phyloP scores from a whole-genome alignment of 1,140 invertebrate species.

The Macrotrachela quadricornifera region DNA sequence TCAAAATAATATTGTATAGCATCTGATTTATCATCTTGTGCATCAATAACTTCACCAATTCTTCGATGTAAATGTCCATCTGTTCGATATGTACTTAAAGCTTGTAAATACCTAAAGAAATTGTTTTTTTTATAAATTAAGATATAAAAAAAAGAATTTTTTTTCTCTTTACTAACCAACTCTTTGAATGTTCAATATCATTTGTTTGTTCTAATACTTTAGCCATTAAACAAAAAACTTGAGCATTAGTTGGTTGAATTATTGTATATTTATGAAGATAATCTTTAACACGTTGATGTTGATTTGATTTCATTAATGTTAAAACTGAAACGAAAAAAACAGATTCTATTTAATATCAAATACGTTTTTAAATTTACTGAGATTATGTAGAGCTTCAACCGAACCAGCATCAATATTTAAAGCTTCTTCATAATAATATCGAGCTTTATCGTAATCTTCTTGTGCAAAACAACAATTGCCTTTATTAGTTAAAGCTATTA shows the following conservation, averaged over 20 bases:
- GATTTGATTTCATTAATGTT: slow-evolving; percentile 39
- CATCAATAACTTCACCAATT: slow-evolving; percentile 61
- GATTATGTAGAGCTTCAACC: slow-evolving; percentile 72
- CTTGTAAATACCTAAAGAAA: slow-evolving; percentile 50
- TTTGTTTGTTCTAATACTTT: slow-evolving; percentile 37
- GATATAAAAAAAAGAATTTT: neutral
- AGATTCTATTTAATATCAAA: slow-evolving; percentile 9
- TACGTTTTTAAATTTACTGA: slow-evolving; percentile 36
- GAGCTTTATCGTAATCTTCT: slow-evolving; percentile 49
- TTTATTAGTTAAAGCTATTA: slow-evolving; percentile 57
- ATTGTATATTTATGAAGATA: slow-evolving; percentile 60
- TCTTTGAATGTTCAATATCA: slow-evolving; percentile 6
- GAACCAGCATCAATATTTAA: slow-evolving; percentile 57
- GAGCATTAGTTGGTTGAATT: slow-evolving; percentile 51
- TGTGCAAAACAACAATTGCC: slow-evolving; percentile 56
- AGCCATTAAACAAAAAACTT: slow-evolving; percentile 65
- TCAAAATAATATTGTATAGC: slow-evolving; percentile 76
- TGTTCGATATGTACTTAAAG: slow-evolving; percentile 56
- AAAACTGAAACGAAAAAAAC: slow-evolving; percentile 5
- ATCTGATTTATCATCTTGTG: slow-evolving; percentile 63
- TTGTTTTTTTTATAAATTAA: neutral
- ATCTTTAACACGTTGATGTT: slow-evolving; percentile 50
- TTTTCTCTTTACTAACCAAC: neutral
- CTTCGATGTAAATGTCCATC: slow-evolving; percentile 60
- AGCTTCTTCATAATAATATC: slow-evolving; percentile 51